Conservation (phyloP, 2,113 vertebrate genomes). For the Ameiurus melas region DNA sequence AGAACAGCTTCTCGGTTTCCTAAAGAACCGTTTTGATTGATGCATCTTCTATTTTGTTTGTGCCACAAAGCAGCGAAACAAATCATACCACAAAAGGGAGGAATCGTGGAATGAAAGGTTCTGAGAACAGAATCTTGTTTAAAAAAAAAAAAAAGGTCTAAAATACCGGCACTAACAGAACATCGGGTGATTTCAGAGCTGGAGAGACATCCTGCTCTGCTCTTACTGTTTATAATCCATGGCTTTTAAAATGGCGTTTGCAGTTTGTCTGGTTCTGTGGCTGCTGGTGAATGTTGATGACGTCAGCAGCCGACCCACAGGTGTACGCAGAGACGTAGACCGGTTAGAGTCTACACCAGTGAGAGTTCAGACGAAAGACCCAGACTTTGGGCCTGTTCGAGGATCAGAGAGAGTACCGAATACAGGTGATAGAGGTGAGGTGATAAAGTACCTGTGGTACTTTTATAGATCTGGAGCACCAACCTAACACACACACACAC, state of each 20-base stretch:
- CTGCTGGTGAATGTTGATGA: constrained; percentile 14
- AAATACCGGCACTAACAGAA: background rate
- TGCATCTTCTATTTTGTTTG: background rate
- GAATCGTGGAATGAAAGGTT: background rate
- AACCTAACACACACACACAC: background rate
- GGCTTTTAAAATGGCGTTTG: background rate
- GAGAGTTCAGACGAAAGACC: background rate
- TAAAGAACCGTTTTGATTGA: background rate
- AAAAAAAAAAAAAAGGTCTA: background rate
- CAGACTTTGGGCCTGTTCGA: background rate
- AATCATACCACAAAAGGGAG: background rate
- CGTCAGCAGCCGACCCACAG: background rate
- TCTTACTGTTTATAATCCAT: background rate
- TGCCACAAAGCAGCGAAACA: background rate
- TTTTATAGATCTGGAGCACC: background rate
- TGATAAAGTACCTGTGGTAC: background rate
- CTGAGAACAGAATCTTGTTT: background rate
- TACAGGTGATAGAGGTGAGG: background rate
- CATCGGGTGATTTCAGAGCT: background rate
- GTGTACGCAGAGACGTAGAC: background rate
- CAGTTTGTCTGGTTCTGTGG: background rate
- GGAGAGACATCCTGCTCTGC: background rate
- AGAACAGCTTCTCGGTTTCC: background rate
- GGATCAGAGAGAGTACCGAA: background rate
- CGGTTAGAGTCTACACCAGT: no score